Conservation (phyloP, 2,113 vertebrate genomes). For the Halcyon malimbica region DNA sequence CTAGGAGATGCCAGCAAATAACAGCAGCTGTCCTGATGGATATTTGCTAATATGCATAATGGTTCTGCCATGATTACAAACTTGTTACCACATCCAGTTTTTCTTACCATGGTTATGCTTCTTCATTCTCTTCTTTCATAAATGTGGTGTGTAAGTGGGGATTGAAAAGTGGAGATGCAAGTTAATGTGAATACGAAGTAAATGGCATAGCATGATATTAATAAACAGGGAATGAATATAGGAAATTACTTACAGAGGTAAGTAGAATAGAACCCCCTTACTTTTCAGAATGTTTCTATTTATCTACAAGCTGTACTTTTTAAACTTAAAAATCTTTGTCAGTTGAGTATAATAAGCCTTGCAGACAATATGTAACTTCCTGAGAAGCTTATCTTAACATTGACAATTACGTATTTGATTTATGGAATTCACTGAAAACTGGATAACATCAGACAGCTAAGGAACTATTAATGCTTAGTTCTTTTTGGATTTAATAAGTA, state of each 20-base stretch:
- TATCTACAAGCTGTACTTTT: neutral
- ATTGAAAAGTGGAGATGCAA: neutral
- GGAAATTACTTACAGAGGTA: neutral
- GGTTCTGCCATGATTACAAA: neutral
- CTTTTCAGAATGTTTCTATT: constrained; percentile 16
- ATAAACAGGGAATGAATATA: neutral
- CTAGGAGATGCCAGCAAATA: neutral
- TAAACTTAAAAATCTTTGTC: neutral
- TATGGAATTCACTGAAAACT: neutral
- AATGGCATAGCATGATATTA: neutral
- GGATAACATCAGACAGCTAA: neutral
- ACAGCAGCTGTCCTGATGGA: neutral
- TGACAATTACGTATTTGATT: neutral
- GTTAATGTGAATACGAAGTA: constrained; percentile 7
- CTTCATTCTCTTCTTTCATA: neutral
- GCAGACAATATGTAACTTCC: neutral
- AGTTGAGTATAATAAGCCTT: neutral
- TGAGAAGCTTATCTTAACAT: neutral
- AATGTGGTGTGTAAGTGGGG: neutral
- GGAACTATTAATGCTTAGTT: neutral
- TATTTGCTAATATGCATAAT: neutral
- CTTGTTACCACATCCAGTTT: neutral
- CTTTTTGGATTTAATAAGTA: neutral
- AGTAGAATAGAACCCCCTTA: neutral
- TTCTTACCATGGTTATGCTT: neutral